These are phyloP conservation scores for Acanthaster planci DNA, from an alignment of 35 echinoderm and acorn worm species.

Conservation along the genomic window DNA sequence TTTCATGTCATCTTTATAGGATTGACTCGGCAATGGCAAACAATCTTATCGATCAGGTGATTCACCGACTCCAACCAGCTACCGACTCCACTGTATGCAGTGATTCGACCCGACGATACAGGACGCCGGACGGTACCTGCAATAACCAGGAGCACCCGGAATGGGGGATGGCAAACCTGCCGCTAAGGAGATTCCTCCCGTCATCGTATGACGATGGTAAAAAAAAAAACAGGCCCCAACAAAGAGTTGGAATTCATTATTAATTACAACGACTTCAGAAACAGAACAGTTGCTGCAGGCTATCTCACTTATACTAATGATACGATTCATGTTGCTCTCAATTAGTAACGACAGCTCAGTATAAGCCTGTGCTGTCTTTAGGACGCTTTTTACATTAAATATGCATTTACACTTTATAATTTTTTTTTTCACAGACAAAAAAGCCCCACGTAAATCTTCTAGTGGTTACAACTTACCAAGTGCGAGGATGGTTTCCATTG, in stretches of 20 bases:
- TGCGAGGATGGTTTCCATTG: not conserved
- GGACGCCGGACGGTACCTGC: not conserved
- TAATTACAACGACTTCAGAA: not conserved
- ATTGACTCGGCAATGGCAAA: not conserved
- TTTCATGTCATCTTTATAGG: not conserved
- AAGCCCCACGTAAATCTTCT: not conserved
- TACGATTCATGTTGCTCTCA: not conserved
- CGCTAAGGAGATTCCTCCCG: not conserved
- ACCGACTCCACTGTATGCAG: not conserved
- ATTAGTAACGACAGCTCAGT: not conserved
- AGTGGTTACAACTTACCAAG: not conserved
- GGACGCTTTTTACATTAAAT: no score
- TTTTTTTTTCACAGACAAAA: slow-evolving; percentile 3
- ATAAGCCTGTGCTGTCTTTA: not conserved
- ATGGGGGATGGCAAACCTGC: not conserved
- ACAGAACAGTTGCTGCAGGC: not conserved
- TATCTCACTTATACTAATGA: not conserved
- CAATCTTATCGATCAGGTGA: not conserved
- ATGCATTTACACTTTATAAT: not conserved
- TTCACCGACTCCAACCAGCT: not conserved
- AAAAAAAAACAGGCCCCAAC: no score
- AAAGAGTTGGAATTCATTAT: no score
- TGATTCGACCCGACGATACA: not conserved
- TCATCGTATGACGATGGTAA: not conserved
- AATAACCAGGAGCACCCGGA: not conserved